A percentile compares a stretch with the other conserved stretches of the same genome.
Conservation (phyloP, 2,888 invertebrate species). For the Beris chalybata region DNA sequence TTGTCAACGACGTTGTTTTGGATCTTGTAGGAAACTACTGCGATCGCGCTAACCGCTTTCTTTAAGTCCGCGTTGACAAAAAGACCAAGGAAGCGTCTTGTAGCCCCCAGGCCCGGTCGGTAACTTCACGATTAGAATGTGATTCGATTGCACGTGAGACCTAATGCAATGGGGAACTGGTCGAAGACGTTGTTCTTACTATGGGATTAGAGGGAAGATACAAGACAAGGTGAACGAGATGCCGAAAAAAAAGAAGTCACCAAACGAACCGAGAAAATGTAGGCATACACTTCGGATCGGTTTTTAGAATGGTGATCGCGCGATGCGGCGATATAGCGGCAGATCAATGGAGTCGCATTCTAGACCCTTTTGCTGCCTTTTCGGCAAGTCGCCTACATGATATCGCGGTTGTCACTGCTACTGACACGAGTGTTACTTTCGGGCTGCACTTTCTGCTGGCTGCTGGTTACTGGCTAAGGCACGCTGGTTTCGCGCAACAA, state of each 20-base stretch:
- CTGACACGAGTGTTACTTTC: slow-evolving; percentile 36
- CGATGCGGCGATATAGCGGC: slow-evolving; percentile 12
- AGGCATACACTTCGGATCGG: slow-evolving; percentile 19
- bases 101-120: slow-evolving; percentile 4
- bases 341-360: slow-evolving; percentile 28
- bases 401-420: slow-evolving; percentile 37
- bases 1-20: slow-evolving; percentile 32
- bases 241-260: slow-evolving; percentile 5
- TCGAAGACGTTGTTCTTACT: too few relatives aligned
- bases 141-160: slow-evolving; percentile 7
- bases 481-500: too few relatives aligned
- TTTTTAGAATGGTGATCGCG: slow-evolving; percentile 20
- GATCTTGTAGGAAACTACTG: slow-evolving; percentile 29
- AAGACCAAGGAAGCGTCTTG: background rate
- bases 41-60: slow-evolving; percentile 30
- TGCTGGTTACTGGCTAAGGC: too few relatives aligned
- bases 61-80: slow-evolving; percentile 22
- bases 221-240: background rate
- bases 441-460: slow-evolving; percentile 15
- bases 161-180: too few relatives aligned
- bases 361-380: slow-evolving; percentile 12
- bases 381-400: slow-evolving; percentile 33
- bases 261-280: slow-evolving; percentile 19
- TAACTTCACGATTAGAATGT: slow-evolving; percentile 23
- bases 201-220: too few relatives aligned